A percentile compares a stretch with the other conserved stretches of the same genome.
These are phyloP conservation scores for Melanotaenia trifasciata DNA, from an alignment of 2,797 vertebrate species.

Conservation along the genomic window DNA sequence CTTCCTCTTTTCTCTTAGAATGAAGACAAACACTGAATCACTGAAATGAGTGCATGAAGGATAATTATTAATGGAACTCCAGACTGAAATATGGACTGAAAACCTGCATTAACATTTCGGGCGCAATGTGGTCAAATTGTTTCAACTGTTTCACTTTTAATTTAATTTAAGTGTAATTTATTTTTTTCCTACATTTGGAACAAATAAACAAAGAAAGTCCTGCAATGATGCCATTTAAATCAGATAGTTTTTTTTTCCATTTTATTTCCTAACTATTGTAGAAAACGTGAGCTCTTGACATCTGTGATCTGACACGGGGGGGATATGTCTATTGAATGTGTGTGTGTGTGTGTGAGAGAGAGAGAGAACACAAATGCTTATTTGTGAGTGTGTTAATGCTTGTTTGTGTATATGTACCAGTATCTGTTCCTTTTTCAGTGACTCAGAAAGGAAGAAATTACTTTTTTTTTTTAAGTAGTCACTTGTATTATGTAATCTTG, in stretches of 20 bases:
- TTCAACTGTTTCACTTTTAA: constrained; percentile 80
- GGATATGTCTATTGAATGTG: constrained; percentile 47
- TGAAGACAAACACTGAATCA: constrained; percentile 68
- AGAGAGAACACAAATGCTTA: constrained; percentile 50
- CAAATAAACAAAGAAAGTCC: constrained; percentile 77
- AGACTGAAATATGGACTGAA: constrained; percentile 66
- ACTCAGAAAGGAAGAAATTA: constrained; percentile 66
- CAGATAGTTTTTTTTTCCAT: constrained; percentile 58
- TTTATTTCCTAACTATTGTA: constrained; percentile 48
- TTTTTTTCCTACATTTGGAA: constrained; percentile 75
- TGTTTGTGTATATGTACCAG: constrained; percentile 63
- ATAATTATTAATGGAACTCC: constrained; percentile 64
- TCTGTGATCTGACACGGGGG: constrained; percentile 44
- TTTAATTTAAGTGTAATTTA: constrained; percentile 85
- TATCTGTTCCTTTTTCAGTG: constrained; percentile 60
- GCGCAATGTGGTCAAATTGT: constrained; percentile 75
- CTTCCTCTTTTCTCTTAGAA: constrained; percentile 60
- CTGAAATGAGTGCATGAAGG: constrained; percentile 74
- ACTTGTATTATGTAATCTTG: constrained; percentile 73
- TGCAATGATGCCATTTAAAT: constrained; percentile 72
- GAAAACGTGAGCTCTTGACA: constrained; percentile 59
- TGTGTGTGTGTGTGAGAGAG: constrained; percentile 27
- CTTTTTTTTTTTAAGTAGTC: constrained; percentile 67
- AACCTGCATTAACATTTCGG: constrained; percentile 77
- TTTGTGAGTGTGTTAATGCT: constrained; percentile 64